phyloP scores from a whole-genome alignment of 2,113 vertebrate genomes.

The Saimiri boliviensis region DNA sequence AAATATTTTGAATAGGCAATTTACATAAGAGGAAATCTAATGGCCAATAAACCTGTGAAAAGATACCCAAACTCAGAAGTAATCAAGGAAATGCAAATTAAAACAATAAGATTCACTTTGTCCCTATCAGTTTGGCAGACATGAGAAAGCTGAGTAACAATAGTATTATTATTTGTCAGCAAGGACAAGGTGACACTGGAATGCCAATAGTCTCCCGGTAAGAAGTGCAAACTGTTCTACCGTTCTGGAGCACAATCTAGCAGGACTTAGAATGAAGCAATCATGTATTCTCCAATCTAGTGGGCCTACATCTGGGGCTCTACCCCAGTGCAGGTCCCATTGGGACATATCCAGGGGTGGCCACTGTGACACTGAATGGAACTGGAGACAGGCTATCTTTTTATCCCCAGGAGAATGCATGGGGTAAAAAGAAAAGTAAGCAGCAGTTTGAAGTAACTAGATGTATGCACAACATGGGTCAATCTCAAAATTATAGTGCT shows the following conservation, averaged over 20 bases:
- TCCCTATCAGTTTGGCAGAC: not conserved
- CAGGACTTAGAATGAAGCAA: not conserved
- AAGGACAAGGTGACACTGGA: not conserved
- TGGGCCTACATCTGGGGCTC: not conserved
- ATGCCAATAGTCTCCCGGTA: not conserved
- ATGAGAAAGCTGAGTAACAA: not conserved
- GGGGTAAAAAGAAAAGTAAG: not conserved
- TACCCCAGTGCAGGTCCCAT: not conserved
- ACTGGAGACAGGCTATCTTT: not conserved
- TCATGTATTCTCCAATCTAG: not conserved
- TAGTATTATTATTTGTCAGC: not conserved
- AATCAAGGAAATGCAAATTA: not conserved
- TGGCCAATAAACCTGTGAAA: not conserved
- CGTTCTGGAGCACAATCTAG: not conserved
- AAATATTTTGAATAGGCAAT: not conserved
- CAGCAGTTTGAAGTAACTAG: conserved; percentile 23
- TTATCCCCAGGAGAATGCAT: not conserved
- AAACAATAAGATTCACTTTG: not conserved
- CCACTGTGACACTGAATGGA: not conserved
- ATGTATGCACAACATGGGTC: not conserved
- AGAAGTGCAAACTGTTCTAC: not conserved
- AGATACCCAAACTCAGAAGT: not conserved
- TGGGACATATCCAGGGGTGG: not conserved
- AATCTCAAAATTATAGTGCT: conserved; percentile 20
- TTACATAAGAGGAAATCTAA: not conserved